Evolutionary conservation across 2,888 invertebrate species (phyloP).

Genomic region (Plagiodera versicolora): DNA sequence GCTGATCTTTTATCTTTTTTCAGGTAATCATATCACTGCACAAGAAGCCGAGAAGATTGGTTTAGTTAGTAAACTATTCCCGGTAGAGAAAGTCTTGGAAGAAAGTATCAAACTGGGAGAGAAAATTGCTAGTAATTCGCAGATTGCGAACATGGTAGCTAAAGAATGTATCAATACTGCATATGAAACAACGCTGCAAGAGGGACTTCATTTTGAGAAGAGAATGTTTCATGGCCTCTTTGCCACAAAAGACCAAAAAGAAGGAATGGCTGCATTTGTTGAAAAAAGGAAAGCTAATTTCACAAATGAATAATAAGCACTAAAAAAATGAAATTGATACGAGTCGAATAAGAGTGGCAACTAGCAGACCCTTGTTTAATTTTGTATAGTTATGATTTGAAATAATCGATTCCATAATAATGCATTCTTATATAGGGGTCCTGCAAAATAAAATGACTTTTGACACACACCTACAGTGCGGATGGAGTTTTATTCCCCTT

Average conservation of each 20-base stretch:
- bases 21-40: constrained; percentile 77
- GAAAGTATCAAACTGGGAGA: constrained; percentile 93
- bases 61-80: constrained; percentile 87
- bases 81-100: constrained; percentile 79
- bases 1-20: no score
- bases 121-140: constrained; percentile 88
- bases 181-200: constrained; percentile 82
- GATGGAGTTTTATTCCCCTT: no score
- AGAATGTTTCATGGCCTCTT: constrained; percentile 93
- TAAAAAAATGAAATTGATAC: no score
- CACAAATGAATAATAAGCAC: constrained; percentile 45
- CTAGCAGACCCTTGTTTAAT: no score
- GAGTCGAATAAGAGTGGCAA: not conserved
- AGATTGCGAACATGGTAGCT: constrained; percentile 78
- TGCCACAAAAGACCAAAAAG: constrained; percentile 90
- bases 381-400: no score
- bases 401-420: no score
- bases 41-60: constrained; percentile 89
- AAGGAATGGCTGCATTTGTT: constrained; percentile 96
- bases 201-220: constrained; percentile 89
- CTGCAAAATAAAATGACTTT: no score
- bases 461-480: no score
- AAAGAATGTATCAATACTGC: constrained; percentile 92
- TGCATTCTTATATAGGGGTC: no score
- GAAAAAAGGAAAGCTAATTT: constrained; percentile 92